Percentiles rank a stretch among this genome's conserved stretches.
Evolutionary conservation across 2,888 invertebrate genomes (phyloP).

Genomic region (Piscicola geometra): DNA sequence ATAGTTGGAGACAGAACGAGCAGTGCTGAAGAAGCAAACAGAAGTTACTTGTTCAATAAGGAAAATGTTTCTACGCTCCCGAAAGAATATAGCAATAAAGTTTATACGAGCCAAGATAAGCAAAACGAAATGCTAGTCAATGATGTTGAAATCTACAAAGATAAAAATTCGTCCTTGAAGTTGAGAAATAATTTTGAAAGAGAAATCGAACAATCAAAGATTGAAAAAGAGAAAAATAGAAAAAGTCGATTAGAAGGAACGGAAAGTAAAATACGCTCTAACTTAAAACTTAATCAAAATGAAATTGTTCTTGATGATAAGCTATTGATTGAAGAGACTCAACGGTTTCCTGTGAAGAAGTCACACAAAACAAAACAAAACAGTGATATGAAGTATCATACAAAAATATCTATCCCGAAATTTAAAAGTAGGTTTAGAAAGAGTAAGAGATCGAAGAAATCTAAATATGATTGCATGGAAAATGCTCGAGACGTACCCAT

Average conservation of each 20-base stretch:
- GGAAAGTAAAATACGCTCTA: conserved; percentile 24
- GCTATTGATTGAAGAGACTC: conserved; percentile 21
- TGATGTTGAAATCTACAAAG: background rate
- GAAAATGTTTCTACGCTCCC: background rate
- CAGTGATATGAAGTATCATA: background rate
- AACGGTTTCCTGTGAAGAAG: conserved; percentile 11
- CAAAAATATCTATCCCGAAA: conserved; percentile 14
- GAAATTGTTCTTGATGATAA: conserved; percentile 28
- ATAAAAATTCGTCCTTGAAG: background rate
- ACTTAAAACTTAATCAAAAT: background rate
- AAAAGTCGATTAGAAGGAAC: conserved; percentile 21
- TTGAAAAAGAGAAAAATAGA: conserved; percentile 1
- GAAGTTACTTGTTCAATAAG: background rate
- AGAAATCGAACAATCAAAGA: conserved; percentile 1
- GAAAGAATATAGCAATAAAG: background rate
- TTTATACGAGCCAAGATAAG: background rate
- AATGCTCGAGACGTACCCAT: background rate
- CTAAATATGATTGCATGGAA: background rate
- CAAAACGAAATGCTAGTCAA: background rate
- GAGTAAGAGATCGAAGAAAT: conserved; percentile 7
- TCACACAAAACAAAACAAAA: conserved; percentile 8
- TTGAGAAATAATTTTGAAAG: background rate
- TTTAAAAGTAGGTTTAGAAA: conserved; percentile 15
- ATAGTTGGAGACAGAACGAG: background rate
- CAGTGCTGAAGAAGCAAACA: background rate